phyloP scores from a whole-genome alignment of 2,797 vertebrate genomes.

The Xenops minutus region DNA sequence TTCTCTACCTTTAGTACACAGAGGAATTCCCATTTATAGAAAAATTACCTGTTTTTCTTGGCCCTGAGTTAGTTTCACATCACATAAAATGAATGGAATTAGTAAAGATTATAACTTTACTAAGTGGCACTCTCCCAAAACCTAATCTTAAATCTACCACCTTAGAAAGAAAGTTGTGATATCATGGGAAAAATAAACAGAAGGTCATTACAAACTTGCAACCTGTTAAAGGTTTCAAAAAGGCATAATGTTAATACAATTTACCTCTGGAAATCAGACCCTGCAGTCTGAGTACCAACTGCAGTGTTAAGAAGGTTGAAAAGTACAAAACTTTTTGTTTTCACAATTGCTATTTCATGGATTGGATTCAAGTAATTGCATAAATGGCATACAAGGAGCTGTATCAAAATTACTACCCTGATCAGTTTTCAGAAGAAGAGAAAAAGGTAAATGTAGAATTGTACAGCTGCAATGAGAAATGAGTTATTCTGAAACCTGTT shows the following conservation, averaged over 20 bases:
- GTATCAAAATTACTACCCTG: neutral
- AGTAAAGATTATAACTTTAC: neutral
- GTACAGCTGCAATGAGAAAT: neutral
- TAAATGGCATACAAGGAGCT: neutral
- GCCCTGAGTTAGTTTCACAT: neutral
- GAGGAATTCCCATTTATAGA: neutral
- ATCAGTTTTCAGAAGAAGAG: neutral
- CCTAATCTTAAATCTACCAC: neutral
- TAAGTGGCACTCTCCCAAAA: neutral
- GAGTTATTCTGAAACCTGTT: neutral
- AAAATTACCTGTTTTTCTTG: neutral
- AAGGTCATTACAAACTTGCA: neutral
- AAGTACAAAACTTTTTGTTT: neutral
- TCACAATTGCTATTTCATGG: neutral
- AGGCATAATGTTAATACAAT: neutral
- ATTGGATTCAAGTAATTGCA: neutral
- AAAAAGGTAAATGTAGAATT: neutral
- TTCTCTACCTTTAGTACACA: neutral
- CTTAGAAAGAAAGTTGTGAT: neutral
- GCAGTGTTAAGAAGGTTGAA: neutral
- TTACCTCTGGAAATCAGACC: neutral
- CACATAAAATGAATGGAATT: neutral
- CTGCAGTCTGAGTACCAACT: neutral
- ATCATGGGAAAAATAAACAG: neutral
- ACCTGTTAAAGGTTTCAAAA: neutral